Percentiles rank a stretch among this genome's conserved stretches.
Conservation (phyloP, 2,113 vertebrate genomes). For the Menura novaehollandiae region DNA sequence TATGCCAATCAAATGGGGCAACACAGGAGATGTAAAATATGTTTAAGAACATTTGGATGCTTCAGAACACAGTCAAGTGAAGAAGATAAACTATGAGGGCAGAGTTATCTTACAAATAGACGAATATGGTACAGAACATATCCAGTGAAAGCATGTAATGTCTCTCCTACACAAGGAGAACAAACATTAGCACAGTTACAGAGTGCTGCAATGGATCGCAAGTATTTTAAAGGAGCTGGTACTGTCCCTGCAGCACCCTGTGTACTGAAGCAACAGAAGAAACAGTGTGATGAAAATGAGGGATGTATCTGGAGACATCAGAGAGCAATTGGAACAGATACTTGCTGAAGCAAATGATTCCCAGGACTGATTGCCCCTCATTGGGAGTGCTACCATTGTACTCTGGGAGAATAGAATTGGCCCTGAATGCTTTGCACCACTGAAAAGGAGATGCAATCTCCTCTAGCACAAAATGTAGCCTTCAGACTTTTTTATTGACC, state of each 20-base stretch:
- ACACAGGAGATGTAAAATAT: background rate
- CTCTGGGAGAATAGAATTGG: background rate
- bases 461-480: background rate
- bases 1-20: background rate
- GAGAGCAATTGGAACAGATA: conserved; percentile 10
- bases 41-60: background rate
- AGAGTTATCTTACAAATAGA: background rate
- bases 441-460: conserved; percentile 3
- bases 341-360: background rate
- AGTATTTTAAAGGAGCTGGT: background rate
- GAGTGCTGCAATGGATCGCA: background rate
- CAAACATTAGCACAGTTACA: background rate
- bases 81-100: background rate
- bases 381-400: background rate
- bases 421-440: background rate
- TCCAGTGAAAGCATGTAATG: background rate
- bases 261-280: background rate
- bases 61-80: background rate
- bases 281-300: background rate
- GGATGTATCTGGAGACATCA: background rate
- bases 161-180: background rate
- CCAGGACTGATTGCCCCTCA: background rate
- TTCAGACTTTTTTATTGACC: background rate
- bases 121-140: background rate
- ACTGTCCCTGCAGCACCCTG: background rate